Conservation (phyloP, 2,888 invertebrate genomes). For the Brachypalpus laphriformis region DNA sequence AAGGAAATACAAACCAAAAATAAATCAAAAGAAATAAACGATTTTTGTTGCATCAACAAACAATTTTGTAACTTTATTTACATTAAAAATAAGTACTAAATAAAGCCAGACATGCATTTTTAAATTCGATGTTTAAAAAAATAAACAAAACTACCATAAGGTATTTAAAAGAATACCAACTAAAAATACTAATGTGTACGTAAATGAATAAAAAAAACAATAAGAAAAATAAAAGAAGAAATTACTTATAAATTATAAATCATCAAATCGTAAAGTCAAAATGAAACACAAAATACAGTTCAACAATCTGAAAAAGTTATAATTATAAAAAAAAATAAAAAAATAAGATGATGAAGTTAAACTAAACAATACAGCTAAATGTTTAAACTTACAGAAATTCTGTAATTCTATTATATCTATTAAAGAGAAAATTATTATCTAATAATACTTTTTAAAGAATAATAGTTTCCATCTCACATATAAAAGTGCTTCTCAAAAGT, state of each 20-base stretch:
- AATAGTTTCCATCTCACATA: conserved; percentile 1
- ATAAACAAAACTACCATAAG: not conserved
- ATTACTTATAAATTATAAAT: not conserved
- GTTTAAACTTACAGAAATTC: not conserved
- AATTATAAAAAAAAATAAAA: not conserved
- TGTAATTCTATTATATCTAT: too few relatives aligned
- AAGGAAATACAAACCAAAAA: not conserved
- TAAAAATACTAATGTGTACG: conserved; percentile 1
- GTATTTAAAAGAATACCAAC: not conserved
- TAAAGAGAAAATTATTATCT: conserved; percentile 14
- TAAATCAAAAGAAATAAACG: conserved; percentile 29
- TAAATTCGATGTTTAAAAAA: conserved; percentile 13
- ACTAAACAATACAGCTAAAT: not conserved
- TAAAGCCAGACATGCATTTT: conserved; percentile 44
- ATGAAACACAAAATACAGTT: not conserved
- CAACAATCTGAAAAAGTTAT: too few relatives aligned
- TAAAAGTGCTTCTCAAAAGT: not conserved
- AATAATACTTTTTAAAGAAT: conserved; percentile 37
- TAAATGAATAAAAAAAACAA: not conserved
- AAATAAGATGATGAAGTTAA: not conserved
- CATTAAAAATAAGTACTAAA: conserved; percentile 35
- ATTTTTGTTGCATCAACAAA: conserved; percentile 58
- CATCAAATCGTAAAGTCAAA: not conserved
- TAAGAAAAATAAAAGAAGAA: not conserved
- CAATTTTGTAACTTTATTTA: conserved; percentile 53